Base-by-base conservation (phyloP, 1,140 invertebrate species). In the Condylostylus longicornis region DNA sequence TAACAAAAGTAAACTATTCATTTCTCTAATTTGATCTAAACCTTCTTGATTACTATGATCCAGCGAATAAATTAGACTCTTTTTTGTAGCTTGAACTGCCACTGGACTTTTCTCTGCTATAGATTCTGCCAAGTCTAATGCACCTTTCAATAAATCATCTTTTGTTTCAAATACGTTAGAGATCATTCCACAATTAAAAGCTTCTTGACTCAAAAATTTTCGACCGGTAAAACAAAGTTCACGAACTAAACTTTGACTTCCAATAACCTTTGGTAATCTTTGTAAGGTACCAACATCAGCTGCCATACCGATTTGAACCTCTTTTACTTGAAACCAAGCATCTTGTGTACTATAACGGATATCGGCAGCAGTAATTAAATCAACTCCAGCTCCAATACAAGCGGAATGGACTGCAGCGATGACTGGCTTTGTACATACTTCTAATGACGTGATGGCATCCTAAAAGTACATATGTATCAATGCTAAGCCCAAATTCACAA, bases 261-360 rank as follows among this genome's bases (percentile, higher is more conserved):
- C 89, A 31, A 95, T 70, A 2, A 90, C 72, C 68, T 87, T 93
- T n/a, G 90, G 91, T 20, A 98, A 62, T 46, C 93, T 72, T 64
- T 98, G 93, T 19, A 98, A 64, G 2, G 82, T 79, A 18, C 94
- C 94, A 23, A 98, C 79, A 70, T 98, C 94, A 33, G 94, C 89
- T 32, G 91, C 86, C 61, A 98, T 68, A 2, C 90, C 91, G 17
- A 82, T 63, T 37, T 75, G 72, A 3, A 80, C 79, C 69, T 94
- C 87, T 62, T 90, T 91, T 6, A 94, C 74, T 67, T 83, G 78
- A 58, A 97, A 98, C 70, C 77, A 93, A 5, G 93, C 80, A 66
- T 97, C 88, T 43, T 75, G 62, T 1, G 87, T 76, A 55, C 84
- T 90, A 55, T 90, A 94, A 41, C 95, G 72, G 46, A 98, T 87